Base-by-base conservation (phyloP, 1,140 invertebrate genomes). In the Drosophila melanica region DNA sequence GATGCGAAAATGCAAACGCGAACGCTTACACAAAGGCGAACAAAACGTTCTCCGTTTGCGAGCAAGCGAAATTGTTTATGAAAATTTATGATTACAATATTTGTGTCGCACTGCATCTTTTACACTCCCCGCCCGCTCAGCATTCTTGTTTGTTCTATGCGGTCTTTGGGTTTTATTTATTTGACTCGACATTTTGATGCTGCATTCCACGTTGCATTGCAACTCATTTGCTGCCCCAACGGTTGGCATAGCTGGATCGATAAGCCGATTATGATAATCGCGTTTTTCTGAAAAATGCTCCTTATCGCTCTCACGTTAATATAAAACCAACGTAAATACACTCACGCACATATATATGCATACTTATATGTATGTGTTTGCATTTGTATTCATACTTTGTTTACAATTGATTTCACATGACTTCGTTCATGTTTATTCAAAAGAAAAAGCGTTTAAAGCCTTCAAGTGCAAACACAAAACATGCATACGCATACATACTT, bases 21-120 rank as follows among this genome's bases (percentile, higher is more conserved):
- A 18, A 71, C 27, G 63, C 30, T 11, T 23, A 48, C 51, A 69
- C 71, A 79, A 64, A 75, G 65, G 37, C 44, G 37, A 33, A 50
- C 53, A 65, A 64, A 81, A 73, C 70, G 63, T 66, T 72, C 53
- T 51, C 53, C 50, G 77, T 59, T 62, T 72, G 84, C 82, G 76
- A 77, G 75, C 79, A 44, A 75, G 76, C 69, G 67, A 87, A 89
- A 89, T 89, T 89, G 84, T 89, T 89, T 89, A 89, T 89, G 85
- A 80, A 80, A 89, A 89, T 89, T 89, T 89, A 89, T 89, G 79
- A 89, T 89, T 89, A 89, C 84, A 89, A 89, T 89, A 89, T 89
- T 89, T 84, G 85, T 89, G 84, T 89, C 79, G 80, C 80, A 89
- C 71, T 82, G 75, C 70, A 79, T 79, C 75, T 79, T 72, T 47